Conservation (phyloP, 1,140 invertebrate species). For the Spodoptera frugiperda region DNA sequence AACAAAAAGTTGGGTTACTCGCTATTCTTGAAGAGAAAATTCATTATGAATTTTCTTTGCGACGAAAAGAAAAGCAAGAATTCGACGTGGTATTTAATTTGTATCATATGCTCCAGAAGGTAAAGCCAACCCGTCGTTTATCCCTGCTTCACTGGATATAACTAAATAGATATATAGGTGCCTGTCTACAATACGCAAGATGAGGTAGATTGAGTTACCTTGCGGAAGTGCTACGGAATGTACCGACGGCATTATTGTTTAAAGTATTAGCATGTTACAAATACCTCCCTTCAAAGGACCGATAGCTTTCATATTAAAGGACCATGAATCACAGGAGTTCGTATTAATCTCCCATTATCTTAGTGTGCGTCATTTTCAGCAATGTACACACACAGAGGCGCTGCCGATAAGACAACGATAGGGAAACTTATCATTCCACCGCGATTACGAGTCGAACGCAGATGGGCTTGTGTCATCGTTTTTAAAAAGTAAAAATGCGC, state of each 20-base stretch:
- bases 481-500: constrained; percentile 70
- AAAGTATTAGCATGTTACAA: constrained; percentile 10
- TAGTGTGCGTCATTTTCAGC: constrained; percentile 69
- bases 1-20: too few species aligned
- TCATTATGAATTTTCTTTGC: background rate
- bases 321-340: constrained; percentile 51
- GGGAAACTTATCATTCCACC: constrained; percentile 79
- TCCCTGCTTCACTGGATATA: constrained; percentile 6
- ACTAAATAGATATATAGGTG: background rate
- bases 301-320: constrained; percentile 9
- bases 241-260: background rate
- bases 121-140: background rate
- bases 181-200: too few species aligned
- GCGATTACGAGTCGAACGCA: constrained; percentile 68
- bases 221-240: too few species aligned
- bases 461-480: constrained; percentile 59
- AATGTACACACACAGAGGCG: constrained; percentile 69
- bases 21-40: too few species aligned
- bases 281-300: constrained; percentile 17
- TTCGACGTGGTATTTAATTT: constrained; percentile 2
- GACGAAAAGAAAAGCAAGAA: background rate
- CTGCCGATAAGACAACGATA: constrained; percentile 77
- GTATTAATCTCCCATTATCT: constrained; percentile 52
- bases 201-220: too few species aligned
- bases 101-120: background rate